Conservation (phyloP, 2,113 vertebrate species). For the Genyomyrus donnyi region DNA sequence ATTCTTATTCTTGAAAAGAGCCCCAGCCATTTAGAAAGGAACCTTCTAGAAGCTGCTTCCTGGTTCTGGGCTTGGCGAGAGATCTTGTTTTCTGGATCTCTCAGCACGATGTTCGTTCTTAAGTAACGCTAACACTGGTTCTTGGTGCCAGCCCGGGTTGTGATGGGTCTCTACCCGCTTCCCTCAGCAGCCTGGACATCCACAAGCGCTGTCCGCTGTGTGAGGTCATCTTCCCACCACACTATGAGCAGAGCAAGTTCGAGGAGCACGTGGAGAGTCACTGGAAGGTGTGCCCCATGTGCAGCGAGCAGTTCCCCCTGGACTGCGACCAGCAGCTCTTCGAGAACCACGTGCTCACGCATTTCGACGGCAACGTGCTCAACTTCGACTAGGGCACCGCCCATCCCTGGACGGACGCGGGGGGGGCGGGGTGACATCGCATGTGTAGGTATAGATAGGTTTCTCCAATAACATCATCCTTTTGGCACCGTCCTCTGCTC, state of each 20-base stretch:
- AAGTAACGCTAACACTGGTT: not conserved
- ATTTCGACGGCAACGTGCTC: conserved; percentile 88
- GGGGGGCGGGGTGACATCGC: not conserved
- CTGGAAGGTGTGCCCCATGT: conserved; percentile 97
- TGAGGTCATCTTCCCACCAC: conserved; percentile 88
- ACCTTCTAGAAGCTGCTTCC: not conserved
- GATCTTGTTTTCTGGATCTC: not conserved
- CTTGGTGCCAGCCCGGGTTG: too few relatives aligned
- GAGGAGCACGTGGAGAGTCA: conserved; percentile 95
- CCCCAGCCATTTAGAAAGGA: not conserved
- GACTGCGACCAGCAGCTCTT: conserved; percentile 87
- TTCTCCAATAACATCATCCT: not conserved
- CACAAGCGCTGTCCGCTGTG: conserved; percentile 93
- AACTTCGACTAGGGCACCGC: conserved; percentile 70
- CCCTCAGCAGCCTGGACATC: conserved; percentile 61
- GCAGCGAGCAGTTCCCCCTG: conserved; percentile 90
- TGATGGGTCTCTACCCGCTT: not conserved
- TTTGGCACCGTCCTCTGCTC: not conserved
- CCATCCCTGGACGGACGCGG: not conserved
- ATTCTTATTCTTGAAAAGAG: not conserved
- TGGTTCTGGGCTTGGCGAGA: not conserved
- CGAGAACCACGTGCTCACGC: conserved; percentile 89
- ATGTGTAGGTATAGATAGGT: not conserved
- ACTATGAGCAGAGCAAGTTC: conserved; percentile 92
- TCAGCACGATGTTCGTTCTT: not conserved